These are phyloP conservation scores for Xylocopa sonorina DNA, from an alignment of 1,140 invertebrate genomes.

Conservation along the genomic window DNA sequence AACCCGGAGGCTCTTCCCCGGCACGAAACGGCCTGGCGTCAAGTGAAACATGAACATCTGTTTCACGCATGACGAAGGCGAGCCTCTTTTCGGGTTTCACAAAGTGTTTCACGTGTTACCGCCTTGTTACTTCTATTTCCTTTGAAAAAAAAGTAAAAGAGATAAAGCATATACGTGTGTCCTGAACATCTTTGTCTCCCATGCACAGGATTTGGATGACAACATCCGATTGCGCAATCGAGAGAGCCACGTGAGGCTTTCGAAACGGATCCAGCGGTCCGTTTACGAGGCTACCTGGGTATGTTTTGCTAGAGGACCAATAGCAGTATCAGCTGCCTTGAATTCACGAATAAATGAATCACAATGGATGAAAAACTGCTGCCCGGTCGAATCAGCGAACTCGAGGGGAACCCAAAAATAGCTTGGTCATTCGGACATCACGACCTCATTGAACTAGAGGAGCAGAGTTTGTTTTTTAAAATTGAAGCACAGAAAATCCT, in stretches of 20 bases:
- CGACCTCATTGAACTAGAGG: not conserved
- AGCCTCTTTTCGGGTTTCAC: not conserved
- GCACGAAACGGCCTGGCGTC: not conserved
- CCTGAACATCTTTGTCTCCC: not conserved
- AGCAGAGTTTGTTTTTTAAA: not conserved
- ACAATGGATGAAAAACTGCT: slow-evolving; percentile 23
- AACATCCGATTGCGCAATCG: slow-evolving; percentile 1
- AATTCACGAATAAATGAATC: slow-evolving; percentile 42
- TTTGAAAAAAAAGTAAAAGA: not conserved
- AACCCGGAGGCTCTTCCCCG: slow-evolving; percentile 11
- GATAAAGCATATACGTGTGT: too few species aligned
- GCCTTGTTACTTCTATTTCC: not conserved
- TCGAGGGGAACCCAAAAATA: not conserved
- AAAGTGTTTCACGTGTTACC: not conserved
- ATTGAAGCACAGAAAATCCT: too few species aligned
- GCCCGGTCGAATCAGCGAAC: not conserved
- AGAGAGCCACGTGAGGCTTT: not conserved
- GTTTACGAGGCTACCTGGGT: slow-evolving; percentile 35
- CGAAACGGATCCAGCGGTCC: not conserved
- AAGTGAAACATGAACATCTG: slow-evolving; percentile 48
- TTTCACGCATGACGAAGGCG: slow-evolving; percentile 19
- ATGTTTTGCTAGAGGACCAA: slow-evolving; percentile 16
- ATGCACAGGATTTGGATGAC: not conserved
- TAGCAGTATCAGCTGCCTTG: slow-evolving; percentile 34
- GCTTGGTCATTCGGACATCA: not conserved